phyloP scores from a whole-genome alignment of 1,140 invertebrate species.

The Pseudomyrmex cubaensis region DNA sequence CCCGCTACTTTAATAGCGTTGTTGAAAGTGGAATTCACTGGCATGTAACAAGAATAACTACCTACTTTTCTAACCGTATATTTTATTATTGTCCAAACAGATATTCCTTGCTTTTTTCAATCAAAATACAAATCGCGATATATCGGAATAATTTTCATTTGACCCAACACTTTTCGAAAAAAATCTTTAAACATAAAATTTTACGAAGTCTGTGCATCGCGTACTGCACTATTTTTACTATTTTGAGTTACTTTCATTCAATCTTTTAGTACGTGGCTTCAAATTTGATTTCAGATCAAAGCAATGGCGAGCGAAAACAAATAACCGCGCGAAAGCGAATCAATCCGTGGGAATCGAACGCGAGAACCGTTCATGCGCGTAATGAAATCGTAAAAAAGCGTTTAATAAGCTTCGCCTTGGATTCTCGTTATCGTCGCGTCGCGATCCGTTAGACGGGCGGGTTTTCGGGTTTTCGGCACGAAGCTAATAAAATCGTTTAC shows the following conservation, averaged over 20 bases:
- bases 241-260: neutral
- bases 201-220: neutral
- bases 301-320: slow-evolving; percentile 1
- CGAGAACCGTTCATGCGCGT: slow-evolving; percentile 34
- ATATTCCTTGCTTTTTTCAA: neutral
- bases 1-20: neutral
- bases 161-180: neutral
- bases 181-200: neutral
- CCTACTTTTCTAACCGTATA: neutral
- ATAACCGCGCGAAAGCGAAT: slow-evolving; percentile 15
- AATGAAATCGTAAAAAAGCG: slow-evolving; percentile 59
- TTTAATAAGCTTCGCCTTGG: slow-evolving; percentile 47
- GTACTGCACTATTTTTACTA: neutral
- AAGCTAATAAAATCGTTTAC: slow-evolving; percentile 66
- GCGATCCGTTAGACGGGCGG: slow-evolving; percentile 41
- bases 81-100: neutral
- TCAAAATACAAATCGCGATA: neutral
- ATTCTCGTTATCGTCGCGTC: slow-evolving; percentile 14
- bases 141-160: too few species aligned
- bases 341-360: slow-evolving; percentile 7
- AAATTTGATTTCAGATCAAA: slow-evolving; percentile 39
- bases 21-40: slow-evolving; percentile 4
- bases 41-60: slow-evolving; percentile 9
- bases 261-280: too few species aligned
- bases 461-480: slow-evolving; percentile 45